Base-by-base conservation (phyloP, 2,888 invertebrate genomes). In the Sinohyriopsis cumingii region DNA sequence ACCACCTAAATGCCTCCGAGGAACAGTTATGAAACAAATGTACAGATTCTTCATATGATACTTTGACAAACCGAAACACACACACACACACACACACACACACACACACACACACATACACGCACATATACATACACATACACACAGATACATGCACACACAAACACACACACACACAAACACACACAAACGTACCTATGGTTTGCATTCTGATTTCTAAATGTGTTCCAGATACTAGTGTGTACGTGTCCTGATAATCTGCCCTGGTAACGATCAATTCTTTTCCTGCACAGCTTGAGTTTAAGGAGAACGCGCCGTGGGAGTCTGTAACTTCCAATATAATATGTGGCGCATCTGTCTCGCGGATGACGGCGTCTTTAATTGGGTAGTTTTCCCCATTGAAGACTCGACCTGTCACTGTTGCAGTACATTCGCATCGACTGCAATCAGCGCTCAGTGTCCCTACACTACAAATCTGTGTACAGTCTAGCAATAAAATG, bases 271-370 rank as follows among this genome's bases (percentile, higher is more conserved):
- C 56, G 55, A 64, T 33, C 25, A 33, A 45, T 28, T n/a, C 33
- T 12, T 15, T 33, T 62, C 62, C 53, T 33, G 33, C 33, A 22
- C 45, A 22, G 20, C 53, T 45, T 45, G 22, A 53, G 62, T 62
- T 62, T 33, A 62, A 4, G 25, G 45, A 45, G 62, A 62, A 53
- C 62, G 53, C n/a, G 33, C n/a, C 62, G 53, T 62, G 33, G 62
- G 53, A 33, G 53, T 24, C 22, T 22, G 62, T 33, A 22, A 62
- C 28, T 33, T 33, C 45, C n/a, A 28, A 15, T 53, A 25, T 19
- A 45, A 22, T 28, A 53, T 25, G 33, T 61, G n/a, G 19, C 19
- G 25, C 25, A 19, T 59, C 22, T 59, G 33, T 7, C 25, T 62
- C 62, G 33, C 45, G 24, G n/a, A 45, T 62, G 18, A 9, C 33